Evolutionary conservation across 2,888 invertebrate genomes (phyloP), one percentile per base, ranked within the genome.

Genomic region (Eucera pruinosa): DNA sequence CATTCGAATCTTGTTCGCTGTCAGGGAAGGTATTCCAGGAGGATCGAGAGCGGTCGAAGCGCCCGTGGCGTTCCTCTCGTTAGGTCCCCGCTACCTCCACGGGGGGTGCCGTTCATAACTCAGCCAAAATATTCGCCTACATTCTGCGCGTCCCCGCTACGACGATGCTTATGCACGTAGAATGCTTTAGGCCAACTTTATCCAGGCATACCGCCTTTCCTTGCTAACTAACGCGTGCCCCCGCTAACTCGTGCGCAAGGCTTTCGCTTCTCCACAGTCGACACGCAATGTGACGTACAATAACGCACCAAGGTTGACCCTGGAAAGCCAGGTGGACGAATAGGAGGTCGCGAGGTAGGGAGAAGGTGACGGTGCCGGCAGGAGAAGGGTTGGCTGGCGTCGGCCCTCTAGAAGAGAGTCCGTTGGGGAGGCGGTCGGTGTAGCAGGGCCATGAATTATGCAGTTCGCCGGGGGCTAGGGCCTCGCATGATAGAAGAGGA

Each of bases 381-480:
- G 64, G 9, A 70, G 78, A 65, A 71, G 70, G 77, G 76, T 76
- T 75, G 76, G 68, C 48, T 62, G 73, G 68, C 73, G 78, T 81
- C 72, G 81, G 74, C 80, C 84, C 86, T 83, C 78, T 68, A 47
- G 62, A 85, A 84, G 77, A 81, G 81, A 78, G 84, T 83, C 77
- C 81, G 72, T 50, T 65, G 55, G 81, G 82, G 79, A 78, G 85
- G 78, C 72, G 84, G 81, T 77, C 67, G 86, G 82, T 86, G 88
- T 82, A 89, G 89, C 83, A 83, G 86, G 85, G 86, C 90, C 89
- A 91, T 91, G 91, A 91, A 91, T 91, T 91, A 91, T 91, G 91
- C 91, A 91, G 91, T 88, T 89, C 83, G 89, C 91, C 90, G 86
- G 86, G 86, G 90, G 89, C 88, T 86, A 88, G 84, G 84, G 88